Conservation (phyloP, 1,140 invertebrate genomes). For the Chrysoperla carnea region DNA sequence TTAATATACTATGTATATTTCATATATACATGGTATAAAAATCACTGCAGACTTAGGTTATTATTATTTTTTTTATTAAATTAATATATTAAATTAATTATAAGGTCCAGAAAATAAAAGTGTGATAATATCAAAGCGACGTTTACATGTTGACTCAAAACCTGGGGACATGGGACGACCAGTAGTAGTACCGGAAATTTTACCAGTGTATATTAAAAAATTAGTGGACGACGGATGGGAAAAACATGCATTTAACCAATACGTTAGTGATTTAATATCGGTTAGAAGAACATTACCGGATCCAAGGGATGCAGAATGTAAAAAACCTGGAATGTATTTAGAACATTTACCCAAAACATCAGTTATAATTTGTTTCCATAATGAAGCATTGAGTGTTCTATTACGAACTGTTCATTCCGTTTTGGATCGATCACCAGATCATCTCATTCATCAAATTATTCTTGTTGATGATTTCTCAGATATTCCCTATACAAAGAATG, state of each 20-base stretch:
- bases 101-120: no score
- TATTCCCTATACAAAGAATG: conserved; percentile 81
- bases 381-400: conserved; percentile 87
- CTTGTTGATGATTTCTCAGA: conserved; percentile 94
- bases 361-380: conserved; percentile 94
- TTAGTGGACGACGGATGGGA: conserved; percentile 88
- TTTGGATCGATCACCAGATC: conserved; percentile 69
- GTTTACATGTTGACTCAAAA: no score
- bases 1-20: no score
- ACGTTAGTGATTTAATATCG: conserved; percentile 93
- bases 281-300: conserved; percentile 83
- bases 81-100: no score
- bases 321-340: conserved; percentile 54
- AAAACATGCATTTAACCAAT: conserved; percentile 98
- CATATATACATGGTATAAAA: no score
- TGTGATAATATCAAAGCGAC: no score
- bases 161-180: conserved; percentile 75
- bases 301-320: conserved; percentile 87
- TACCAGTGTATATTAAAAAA: conserved; percentile 65
- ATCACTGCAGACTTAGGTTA: no score
- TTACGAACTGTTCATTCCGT: conserved; percentile 87
- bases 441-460: conserved; percentile 83
- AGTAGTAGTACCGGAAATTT: conserved; percentile 65
- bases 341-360: conserved; percentile 74
- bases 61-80: no score